Conservation (phyloP, 2,888 invertebrate genomes). For the Pollenia labialis region DNA sequence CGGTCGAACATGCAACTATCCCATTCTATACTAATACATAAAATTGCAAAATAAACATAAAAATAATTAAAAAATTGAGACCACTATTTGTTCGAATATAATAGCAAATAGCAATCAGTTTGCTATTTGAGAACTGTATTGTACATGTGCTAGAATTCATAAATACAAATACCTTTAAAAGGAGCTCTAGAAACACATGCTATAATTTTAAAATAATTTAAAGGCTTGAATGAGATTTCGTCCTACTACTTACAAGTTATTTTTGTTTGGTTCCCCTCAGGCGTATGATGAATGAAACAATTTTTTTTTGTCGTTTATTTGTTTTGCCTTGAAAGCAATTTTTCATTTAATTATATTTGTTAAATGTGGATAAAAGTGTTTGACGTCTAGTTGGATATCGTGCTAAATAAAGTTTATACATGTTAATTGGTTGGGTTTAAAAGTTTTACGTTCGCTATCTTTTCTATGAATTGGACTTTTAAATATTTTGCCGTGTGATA, state of each 20-base stretch:
- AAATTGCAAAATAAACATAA: constrained; percentile 23
- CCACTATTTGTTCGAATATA: background rate
- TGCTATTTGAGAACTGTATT: too few species aligned
- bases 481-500: constrained; percentile 18
- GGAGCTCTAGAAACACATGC: background rate
- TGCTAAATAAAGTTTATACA: constrained; percentile 20
- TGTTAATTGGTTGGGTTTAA: background rate
- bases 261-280: background rate
- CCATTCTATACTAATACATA: constrained; percentile 24
- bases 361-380: constrained; percentile 2
- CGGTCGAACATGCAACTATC: constrained; percentile 62
- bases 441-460: background rate
- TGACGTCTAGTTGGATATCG: constrained; percentile 5
- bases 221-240: too few species aligned
- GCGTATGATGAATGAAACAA: constrained; percentile 7
- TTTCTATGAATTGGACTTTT: constrained; percentile 14
- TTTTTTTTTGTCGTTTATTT: background rate
- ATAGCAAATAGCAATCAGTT: background rate
- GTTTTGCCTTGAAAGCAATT: background rate
- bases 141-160: background rate
- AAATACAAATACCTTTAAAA: background rate
- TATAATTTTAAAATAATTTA: too few species aligned
- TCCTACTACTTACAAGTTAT: too few species aligned
- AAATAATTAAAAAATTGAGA: background rate
- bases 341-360: background rate